Conservation (phyloP, 2,113 vertebrate genomes). For the Anolis carolinensis region DNA sequence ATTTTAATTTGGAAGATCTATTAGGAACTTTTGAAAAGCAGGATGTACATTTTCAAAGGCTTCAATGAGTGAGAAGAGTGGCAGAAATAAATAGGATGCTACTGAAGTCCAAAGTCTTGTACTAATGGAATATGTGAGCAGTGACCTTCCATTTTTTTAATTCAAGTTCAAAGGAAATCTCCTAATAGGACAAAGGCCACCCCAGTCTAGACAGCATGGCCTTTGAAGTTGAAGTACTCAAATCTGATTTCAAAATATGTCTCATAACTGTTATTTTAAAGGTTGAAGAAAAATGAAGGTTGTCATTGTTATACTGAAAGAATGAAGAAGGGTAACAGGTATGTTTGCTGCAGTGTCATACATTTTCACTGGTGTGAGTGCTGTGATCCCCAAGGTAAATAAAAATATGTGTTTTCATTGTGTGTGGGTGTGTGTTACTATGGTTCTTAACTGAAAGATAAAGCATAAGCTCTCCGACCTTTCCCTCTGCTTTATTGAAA, state of each 20-base stretch:
- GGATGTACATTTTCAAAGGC: neutral
- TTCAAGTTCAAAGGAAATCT: neutral
- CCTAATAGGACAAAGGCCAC: neutral
- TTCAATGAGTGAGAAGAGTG: neutral
- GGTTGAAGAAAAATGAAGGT: neutral
- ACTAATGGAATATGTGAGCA: neutral
- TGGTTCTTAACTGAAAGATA: neutral
- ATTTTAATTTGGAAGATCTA: neutral
- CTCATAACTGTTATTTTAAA: neutral
- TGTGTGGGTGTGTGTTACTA: neutral
- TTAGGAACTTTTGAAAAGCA: neutral
- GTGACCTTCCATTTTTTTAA: neutral
- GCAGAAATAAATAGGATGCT: neutral
- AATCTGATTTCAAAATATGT: neutral
- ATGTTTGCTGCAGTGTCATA: neutral
- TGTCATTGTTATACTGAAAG: neutral
- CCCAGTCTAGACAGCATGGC: neutral
- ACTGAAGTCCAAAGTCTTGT: neutral
- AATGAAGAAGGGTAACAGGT: neutral
- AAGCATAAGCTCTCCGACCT: too few relatives aligned
- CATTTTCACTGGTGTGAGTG: neutral
- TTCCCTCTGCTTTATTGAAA: too few relatives aligned
- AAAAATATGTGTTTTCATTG: too few relatives aligned
- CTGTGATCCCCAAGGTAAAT: neutral
- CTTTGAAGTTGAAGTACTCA: neutral